Evolutionary conservation across 2,113 vertebrate genomes (phyloP).

Genomic region (Oxyura jamaicensis): DNA sequence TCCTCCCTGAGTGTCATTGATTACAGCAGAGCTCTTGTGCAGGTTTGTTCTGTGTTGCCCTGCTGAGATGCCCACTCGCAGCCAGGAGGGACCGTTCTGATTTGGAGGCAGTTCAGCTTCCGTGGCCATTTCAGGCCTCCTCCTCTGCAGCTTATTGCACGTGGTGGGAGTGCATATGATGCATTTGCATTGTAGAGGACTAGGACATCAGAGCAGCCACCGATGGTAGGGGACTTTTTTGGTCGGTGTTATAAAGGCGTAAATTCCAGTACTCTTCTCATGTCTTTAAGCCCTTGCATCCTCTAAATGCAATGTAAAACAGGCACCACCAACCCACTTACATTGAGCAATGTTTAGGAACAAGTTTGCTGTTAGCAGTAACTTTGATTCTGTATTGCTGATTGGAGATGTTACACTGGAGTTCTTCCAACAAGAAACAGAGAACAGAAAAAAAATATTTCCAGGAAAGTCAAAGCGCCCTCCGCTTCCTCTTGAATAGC

Average conservation of each 20-base stretch:
- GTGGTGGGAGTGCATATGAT: background rate
- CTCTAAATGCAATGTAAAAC: background rate
- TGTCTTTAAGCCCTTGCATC: background rate
- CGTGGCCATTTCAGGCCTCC: background rate
- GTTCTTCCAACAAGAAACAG: background rate
- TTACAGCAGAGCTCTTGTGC: background rate
- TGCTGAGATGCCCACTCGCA: background rate
- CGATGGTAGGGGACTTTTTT: background rate
- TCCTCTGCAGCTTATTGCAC: background rate
- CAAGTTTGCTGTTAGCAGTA: background rate
- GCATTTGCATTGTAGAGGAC: background rate
- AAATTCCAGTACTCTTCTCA: background rate
- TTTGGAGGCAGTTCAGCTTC: background rate
- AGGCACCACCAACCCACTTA: background rate
- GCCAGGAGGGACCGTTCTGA: no score
- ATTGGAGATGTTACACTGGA: background rate
- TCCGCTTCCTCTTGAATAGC: fast-evolving
- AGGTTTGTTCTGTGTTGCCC: background rate
- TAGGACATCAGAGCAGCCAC: background rate
- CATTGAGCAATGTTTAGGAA: background rate
- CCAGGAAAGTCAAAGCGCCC: background rate
- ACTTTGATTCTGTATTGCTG: background rate
- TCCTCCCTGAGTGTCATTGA: background rate
- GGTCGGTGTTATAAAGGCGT: background rate
- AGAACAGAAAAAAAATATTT: background rate